Evolutionary conservation across 1,140 invertebrate species (phyloP), one percentile per base, ranked within the genome.

Genomic region (Drosophila erecta): DNA sequence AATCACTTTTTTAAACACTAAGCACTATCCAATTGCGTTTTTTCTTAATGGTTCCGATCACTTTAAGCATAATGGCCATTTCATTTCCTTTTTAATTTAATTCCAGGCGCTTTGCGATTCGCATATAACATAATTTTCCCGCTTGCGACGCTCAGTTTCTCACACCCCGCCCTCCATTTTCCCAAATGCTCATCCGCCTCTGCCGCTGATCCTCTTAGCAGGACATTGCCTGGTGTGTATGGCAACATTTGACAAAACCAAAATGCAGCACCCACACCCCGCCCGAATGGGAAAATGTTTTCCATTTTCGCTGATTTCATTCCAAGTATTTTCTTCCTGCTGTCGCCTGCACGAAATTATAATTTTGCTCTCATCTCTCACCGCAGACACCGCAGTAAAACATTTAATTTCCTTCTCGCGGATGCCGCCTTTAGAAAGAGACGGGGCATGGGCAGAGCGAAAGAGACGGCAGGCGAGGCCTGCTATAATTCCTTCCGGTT

Each of bases 401-500:
- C 86, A 86, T 86, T 86, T 87, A 86, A 86, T 86, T 86, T 86
- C 83, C 83, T 86, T 59, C 40, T 49, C 75, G 75, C 75, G 40
- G 62, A 61, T 71, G 74, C 76, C 15, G 15, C 22, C 46, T 17
- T 43, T 40, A 27, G 33, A 43, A 43, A 53, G 49, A 14, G 47
- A 33, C 6, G 35, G 24, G 22, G 22, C 10, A 14, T 5, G 2
- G 15, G 3, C 2, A 14, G 37, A 1, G 47, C 2, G 15, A 50
- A 5, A 17, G 47, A 38, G 62, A 51, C 15, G 17, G 61, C 24
- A 11, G 27, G 14, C 10, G 24, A 71, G 67, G 71, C 59, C 67
- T 54, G 73, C 61, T 76, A 87, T 86, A 86, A 86, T 86, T 89
- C 83, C 83, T 87, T 86, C 83, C 83, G 83, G 83, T 83, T 86